Evolutionary conservation across 2,797 vertebrate genomes (phyloP), one percentile per base, ranked within the genome.

Genomic region (Kryptopterus vitreolus): DNA sequence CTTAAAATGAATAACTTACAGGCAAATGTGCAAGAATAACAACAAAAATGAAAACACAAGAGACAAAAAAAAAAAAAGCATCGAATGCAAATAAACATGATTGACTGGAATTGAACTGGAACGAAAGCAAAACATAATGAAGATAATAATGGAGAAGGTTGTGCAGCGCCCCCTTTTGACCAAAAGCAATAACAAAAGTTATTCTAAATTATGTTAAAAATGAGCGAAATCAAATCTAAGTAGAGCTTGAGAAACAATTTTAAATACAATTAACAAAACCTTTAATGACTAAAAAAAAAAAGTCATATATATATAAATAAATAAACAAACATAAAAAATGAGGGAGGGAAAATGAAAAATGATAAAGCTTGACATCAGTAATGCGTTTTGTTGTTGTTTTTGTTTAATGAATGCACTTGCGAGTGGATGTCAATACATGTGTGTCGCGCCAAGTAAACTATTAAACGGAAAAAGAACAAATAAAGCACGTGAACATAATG

Each of bases 341-440:
- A 57, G 33, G 38, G 9, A 31, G 4, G 0, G 26, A 26, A 10
- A 13, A 26, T n/a, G n/a, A 58, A 77, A 46, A 66, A 68, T 68
- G 50, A 78, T 15, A 72, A 84, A 29, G 73, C 61, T n/a, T n/a
- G 57, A 72, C 43, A 52, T 66, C 57, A 58, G 43, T 12, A 43
- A 84, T 59, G 73, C 43, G n/a, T n/a, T 61, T 8, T 35, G 83
- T 81, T 81, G 24, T 18, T 59, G 81, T 48, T 76, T 71, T 43
- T 48, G 65, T 85, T 85, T 85, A 85, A 85, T 85, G 76, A 68
- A 83, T 79, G 81, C 66, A 52, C 69, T 79, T 79, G 62, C 68
- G 81, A 75, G 29, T 24, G 46, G 31, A 61, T 70, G 55, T 33
- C 48, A 52, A 38, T 29, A 59, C 29, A 76, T 78, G 55, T 75